Base-by-base conservation (phyloP, 2,113 vertebrate species). In the Carlito syrichta region DNA sequence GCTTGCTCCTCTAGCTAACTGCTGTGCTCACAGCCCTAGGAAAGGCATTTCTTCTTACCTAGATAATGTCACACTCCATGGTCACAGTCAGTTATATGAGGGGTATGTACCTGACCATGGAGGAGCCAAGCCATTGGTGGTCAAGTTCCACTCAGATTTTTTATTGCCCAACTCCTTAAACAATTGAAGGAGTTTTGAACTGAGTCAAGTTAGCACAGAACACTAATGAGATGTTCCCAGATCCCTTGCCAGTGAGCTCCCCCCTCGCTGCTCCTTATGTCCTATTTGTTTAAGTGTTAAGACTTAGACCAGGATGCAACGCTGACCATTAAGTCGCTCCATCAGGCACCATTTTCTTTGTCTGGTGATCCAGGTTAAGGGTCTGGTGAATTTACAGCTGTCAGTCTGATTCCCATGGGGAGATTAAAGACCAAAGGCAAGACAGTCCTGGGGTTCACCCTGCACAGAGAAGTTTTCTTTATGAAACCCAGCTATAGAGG, bases 361-460 rank as follows among this genome's bases (percentile, higher is more conserved):
- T 93, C 94, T 96, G 94, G 94, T 97, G 95, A 94, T 98, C 30
- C 30, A 95, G 93, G 97, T 97, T 95, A 95, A 98, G 96, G 97
- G 94, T 82, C 90, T 94, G 96, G 96, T 98, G 96, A 98, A 97
- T 97, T 98, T 97, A n/a, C 97, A 94, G 93, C 91, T 97, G 94
- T 95, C 93, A 95, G 98, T 96, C 97, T 98, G 96, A 97, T 98
- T 96, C 97, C 95, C 97, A 96, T 96, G 97, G 94, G n/a, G 97
- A 98, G 90, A 97, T 97, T 98, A 98, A 98, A 96, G 89, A 98
- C 95, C 95, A 92, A 94, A 93, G 96, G 97, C 96, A 97, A 97
- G 96, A 96, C 86, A 96, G 97, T 98, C 97, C 98, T 93, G 97
- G 98, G 97, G 97, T 98, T 97, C 97, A 98, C 90, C 96, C 96